Evolutionary conservation across 2,113 vertebrate genomes (phyloP).

Genomic region (Sylvilagus bachmani): DNA sequence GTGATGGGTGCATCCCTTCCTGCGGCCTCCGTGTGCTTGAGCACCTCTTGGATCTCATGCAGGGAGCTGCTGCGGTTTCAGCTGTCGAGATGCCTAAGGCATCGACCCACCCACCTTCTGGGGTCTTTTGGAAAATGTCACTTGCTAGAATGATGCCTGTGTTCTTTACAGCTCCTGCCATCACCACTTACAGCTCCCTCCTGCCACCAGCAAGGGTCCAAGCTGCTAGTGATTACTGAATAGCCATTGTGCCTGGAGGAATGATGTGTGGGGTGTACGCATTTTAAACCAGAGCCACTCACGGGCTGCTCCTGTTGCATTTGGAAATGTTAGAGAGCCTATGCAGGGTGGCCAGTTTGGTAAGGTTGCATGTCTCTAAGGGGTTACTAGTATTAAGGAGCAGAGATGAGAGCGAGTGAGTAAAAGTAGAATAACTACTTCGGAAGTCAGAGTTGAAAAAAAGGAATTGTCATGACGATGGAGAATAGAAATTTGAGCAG

Average conservation of each 20-base stretch:
- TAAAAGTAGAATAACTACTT: constrained; percentile 12
- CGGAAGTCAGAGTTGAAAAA: constrained; percentile 39
- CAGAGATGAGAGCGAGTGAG: background rate
- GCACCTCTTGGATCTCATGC: background rate
- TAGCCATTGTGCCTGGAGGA: constrained; percentile 24
- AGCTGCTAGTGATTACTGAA: constrained; percentile 12
- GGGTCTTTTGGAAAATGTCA: background rate
- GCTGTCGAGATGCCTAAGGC: background rate
- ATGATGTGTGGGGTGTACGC: constrained; percentile 76
- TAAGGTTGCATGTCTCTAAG: constrained; percentile 68
- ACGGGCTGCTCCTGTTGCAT: constrained; percentile 64
- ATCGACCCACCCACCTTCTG: background rate
- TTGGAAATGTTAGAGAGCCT: constrained; percentile 79
- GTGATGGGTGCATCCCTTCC: background rate
- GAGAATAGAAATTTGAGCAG: background rate
- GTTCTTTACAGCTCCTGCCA: background rate
- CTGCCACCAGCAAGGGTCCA: background rate
- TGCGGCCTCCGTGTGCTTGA: background rate
- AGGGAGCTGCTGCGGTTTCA: constrained; percentile 4
- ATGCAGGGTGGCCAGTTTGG: constrained; percentile 66
- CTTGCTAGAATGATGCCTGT: background rate
- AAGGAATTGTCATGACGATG: background rate
- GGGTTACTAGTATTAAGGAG: constrained; percentile 61
- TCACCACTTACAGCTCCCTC: background rate
- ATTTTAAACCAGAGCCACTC: constrained; percentile 74